Base-by-base conservation (phyloP, 2,888 invertebrate genomes). In the Agrypnus murinus region DNA sequence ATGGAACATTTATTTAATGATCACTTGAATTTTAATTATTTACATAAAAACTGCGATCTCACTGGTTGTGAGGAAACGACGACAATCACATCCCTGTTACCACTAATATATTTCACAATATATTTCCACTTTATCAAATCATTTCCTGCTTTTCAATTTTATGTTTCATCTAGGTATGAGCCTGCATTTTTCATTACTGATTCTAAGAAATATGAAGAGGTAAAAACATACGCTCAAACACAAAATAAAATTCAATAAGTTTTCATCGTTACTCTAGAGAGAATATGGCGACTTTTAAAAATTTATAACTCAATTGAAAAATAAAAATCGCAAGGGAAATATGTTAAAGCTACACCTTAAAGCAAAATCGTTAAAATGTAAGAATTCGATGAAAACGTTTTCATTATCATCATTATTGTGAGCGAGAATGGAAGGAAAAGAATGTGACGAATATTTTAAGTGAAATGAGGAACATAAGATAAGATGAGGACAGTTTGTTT, bases 251-350 rank as follows among this genome's bases (percentile, higher is more conserved):
- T 59, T 58, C 57, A 50, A 62, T 67, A 68, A 45, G 45, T 62
- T 62, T 32, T 65, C 34, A 48, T 59, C 53, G 12, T 14, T 2
- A 5, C 68, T 43, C 68, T 32, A 6, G 60, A 6, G 60, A 48
- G 60, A 59, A 53, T 46, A 62, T 55, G 50, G 59, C 48, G 50
- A 62, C 53, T 45, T 25, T 68, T 68, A 68, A 68, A 62, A 68
- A 68, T 68, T 60, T 68, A 68, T 62, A 62, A 68, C 62, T 60
- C 68, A 68, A 68, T 68, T 68, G 60, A 68, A 68, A 25, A 60
- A 40, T 60, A 68, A 68, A 65, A 68, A 68, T 68, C 68, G 43
- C 68, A 8, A 32, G 68, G 68, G 68, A 68, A 68, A 68, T 68
- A 68, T 62, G 45, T 17, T 66, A 25, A 65, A 36, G 43, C 65